Evolutionary conservation across 2,888 invertebrate genomes (phyloP).

Genomic region (Periphyllus acericola): DNA sequence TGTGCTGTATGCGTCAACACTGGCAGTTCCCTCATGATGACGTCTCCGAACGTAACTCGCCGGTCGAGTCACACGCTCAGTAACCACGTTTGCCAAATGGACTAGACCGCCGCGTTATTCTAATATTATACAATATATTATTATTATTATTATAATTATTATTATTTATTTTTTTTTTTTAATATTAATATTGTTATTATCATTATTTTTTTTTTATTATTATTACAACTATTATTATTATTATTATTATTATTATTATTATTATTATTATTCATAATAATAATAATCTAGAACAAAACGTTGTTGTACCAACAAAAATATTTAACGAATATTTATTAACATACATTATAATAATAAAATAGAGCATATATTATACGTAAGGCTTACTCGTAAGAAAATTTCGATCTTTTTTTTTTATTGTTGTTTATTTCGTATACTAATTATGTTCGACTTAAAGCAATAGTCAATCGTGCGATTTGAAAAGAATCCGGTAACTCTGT

Average conservation of each 20-base stretch:
- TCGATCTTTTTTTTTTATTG: conserved; percentile 27
- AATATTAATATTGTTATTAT: conserved; percentile 19
- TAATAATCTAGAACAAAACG: conserved; percentile 38
- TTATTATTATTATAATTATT: conserved; percentile 18
- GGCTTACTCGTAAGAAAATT: conserved; percentile 50
- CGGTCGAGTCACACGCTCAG: conserved; percentile 60
- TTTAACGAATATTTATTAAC: conserved; percentile 47
- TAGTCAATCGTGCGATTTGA: not conserved
- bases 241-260: conserved; percentile 10
- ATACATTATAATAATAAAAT: conserved; percentile 50
- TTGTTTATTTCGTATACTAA: conserved; percentile 20
- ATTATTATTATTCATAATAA: conserved; percentile 27
- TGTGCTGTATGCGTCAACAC: conserved; percentile 62
- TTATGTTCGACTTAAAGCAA: not conserved
- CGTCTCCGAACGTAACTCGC: conserved; percentile 61
- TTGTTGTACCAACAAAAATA: conserved; percentile 48
- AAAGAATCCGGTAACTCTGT: not conserved
- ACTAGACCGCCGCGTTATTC: conserved; percentile 32
- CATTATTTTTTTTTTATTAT: conserved; percentile 18
- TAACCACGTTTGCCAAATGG: conserved; percentile 60
- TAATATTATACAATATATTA: conserved; percentile 17
- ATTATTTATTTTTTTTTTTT: conserved; percentile 12
- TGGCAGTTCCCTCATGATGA: conserved; percentile 62
- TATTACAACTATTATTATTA: not conserved
- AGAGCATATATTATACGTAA: conserved; percentile 52